phyloP scores from a whole-genome alignment of 1,140 invertebrate species.

The Euschistus heros region DNA sequence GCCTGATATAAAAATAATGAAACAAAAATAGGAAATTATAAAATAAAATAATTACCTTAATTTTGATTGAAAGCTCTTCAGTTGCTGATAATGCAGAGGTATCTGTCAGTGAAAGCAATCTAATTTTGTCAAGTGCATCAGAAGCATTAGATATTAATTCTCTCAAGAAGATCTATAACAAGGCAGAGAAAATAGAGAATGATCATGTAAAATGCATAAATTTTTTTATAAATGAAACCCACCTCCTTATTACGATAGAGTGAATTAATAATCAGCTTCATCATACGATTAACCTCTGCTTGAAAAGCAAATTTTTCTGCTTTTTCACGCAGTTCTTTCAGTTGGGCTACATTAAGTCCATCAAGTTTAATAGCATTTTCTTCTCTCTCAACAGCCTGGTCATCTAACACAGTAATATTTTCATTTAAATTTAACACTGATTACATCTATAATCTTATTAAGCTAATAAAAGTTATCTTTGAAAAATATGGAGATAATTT shows the following conservation, averaged over 20 bases:
- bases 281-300: conserved; percentile 97
- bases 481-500: too few species aligned
- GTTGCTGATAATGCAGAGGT: conserved; percentile 63
- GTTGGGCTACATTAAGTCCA: conserved; percentile 85
- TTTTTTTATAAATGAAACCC: background rate
- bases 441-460: too few species aligned
- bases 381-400: conserved; percentile 70
- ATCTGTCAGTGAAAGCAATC: conserved; percentile 84
- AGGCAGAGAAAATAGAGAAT: background rate
- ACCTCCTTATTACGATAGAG: conserved; percentile 96
- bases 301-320: conserved; percentile 91
- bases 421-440: too few species aligned
- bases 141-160: conserved; percentile 97
- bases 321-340: conserved; percentile 82
- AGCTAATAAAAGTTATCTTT: too few species aligned
- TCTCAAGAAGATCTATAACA: conserved; percentile 77
- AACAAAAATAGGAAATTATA: too few species aligned
- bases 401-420: conserved; percentile 45
- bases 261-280: conserved; percentile 99
- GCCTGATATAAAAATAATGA: too few species aligned
- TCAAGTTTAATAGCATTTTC: conserved; percentile 96
- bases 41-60: conserved; percentile 49
- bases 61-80: conserved; percentile 78
- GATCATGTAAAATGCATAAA: background rate
- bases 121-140: conserved; percentile 90